A percentile compares a stretch with the other conserved stretches of the same genome.
These are phyloP conservation scores for Vulpes vulpes DNA, from an alignment of 2,113 vertebrate species.

Conservation along the genomic window DNA sequence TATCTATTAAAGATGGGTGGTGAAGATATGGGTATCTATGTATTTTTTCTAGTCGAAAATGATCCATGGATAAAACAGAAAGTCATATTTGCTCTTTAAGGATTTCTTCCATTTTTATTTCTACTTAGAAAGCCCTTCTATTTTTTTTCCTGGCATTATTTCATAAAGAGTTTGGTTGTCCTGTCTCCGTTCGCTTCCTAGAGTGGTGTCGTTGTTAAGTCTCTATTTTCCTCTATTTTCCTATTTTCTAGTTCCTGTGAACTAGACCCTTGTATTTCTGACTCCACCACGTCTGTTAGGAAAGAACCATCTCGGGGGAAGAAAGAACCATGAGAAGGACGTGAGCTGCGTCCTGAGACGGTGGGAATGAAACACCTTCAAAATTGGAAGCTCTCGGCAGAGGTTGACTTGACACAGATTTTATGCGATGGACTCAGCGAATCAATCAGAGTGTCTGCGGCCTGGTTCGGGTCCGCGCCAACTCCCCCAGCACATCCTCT, in stretches of 20 bases:
- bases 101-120: neutral
- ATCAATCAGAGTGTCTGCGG: neutral
- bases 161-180: neutral
- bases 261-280: neutral
- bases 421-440: neutral
- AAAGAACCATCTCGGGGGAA: neutral
- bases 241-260: neutral
- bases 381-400: neutral
- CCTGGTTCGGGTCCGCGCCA: neutral
- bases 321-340: neutral
- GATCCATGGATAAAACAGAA: conserved; percentile 4
- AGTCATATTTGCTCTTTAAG: neutral
- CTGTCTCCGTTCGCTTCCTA: neutral
- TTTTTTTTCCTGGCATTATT: neutral
- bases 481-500: neutral
- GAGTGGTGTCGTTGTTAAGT: neutral
- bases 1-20: neutral
- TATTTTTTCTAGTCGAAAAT: neutral
- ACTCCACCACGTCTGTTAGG: neutral
- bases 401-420: neutral
- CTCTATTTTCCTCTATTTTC: neutral
- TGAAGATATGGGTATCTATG: neutral
- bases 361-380: neutral
- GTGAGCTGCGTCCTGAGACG: neutral
- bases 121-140: neutral